Conservation (phyloP, 2,113 vertebrate genomes). For the Cyanoramphus novaezelandiae region DNA sequence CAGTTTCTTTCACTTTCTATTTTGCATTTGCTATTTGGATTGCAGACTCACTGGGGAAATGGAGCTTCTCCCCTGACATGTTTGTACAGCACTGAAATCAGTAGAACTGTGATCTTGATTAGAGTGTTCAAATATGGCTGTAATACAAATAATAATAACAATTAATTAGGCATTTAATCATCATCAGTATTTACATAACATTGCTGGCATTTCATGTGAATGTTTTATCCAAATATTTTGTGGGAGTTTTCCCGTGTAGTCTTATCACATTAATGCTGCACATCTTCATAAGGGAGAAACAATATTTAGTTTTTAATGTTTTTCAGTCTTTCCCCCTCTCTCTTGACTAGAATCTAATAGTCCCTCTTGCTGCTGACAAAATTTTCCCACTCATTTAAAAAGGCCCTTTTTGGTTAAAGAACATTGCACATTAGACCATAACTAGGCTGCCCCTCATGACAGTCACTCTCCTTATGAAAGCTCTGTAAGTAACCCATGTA, state of each 20-base stretch:
- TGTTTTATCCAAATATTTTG: constrained; percentile 12
- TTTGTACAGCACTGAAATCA: constrained; percentile 13
- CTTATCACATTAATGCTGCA: neutral
- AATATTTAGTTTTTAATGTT: neutral
- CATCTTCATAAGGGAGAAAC: neutral
- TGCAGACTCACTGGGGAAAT: neutral
- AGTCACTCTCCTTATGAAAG: constrained; percentile 2
- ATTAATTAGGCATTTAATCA: constrained; percentile 34
- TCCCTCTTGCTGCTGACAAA: constrained; percentile 47
- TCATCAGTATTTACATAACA: constrained; percentile 11
- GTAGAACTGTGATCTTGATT: neutral
- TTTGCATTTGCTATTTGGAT: neutral
- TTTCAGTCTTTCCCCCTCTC: constrained; percentile 49
- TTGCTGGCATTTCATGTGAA: neutral
- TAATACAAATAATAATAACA: constrained; percentile 24
- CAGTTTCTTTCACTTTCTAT: neutral
- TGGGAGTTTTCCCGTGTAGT: neutral
- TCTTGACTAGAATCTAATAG: constrained; percentile 40
- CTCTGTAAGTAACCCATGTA: neutral
- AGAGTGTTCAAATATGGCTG: constrained; percentile 8
- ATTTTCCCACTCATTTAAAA: constrained; percentile 54
- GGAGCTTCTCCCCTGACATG: neutral
- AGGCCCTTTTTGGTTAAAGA: constrained; percentile 17
- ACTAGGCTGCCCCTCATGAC: constrained; percentile 4
- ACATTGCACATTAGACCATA: neutral